phyloP scores from a whole-genome alignment of 2,888 invertebrate genomes.

The Coenonympha arcania region DNA sequence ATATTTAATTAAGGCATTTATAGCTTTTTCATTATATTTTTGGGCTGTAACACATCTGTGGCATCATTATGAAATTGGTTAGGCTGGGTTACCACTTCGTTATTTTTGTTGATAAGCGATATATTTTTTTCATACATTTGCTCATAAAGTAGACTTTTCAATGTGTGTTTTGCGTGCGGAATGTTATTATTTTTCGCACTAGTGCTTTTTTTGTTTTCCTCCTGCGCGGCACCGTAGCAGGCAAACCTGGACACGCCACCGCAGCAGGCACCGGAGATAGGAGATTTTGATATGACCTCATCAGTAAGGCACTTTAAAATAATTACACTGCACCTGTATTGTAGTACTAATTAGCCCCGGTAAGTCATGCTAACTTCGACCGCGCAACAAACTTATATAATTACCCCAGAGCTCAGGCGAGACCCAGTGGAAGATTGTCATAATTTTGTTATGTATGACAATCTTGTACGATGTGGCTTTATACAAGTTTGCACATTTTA shows the following conservation, averaged over 20 bases:
- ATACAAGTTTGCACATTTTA: neutral
- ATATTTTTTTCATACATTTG: no score
- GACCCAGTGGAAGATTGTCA: neutral
- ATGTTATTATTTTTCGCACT: no score
- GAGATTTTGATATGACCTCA: no score
- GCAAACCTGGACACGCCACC: no score
- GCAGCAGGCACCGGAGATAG: no score
- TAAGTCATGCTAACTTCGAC: neutral
- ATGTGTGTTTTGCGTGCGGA: no score
- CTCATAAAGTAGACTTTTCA: no score
- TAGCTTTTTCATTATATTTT: slow-evolving; percentile 2
- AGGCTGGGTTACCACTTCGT: no score
- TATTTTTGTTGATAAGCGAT: no score
- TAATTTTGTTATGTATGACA: slow-evolving; percentile 2
- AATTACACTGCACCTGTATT: neutral
- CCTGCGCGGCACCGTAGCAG: no score
- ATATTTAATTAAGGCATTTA: slow-evolving; percentile 17
- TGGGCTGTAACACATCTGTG: neutral
- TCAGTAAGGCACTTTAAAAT: neutral
- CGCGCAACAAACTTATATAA: neutral
- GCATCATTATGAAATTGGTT: neutral
- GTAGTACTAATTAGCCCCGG: neutral
- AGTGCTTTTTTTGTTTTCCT: no score
- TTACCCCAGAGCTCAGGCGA: neutral
- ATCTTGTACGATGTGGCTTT: neutral